Base-by-base conservation (phyloP, 2,888 invertebrate species). In the Tridacna crocea region DNA sequence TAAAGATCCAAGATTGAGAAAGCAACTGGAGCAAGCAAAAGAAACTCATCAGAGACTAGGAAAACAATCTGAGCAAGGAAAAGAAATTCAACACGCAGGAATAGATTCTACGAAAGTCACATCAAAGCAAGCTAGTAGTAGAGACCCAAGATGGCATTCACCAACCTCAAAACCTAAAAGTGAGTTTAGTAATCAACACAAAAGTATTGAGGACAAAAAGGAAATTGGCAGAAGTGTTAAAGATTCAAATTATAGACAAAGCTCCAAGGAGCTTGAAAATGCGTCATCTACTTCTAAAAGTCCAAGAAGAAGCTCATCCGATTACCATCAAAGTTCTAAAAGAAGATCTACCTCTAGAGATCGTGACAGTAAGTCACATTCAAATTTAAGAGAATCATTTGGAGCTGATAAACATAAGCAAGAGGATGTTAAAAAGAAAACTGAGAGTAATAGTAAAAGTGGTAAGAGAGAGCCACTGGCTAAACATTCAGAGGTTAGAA, bases 321-420 rank as follows among this genome's bases (percentile, higher is more conserved):
- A 70, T 24, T 15, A 10, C 51, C 61, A 61, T 61, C 48, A 70
- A 26, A 70, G 15, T 51, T 26, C 61, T 11, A 80, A 75, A 55
- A n/a, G 36, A 27, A 60, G 81, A 63, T 76, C 73, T 48, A 22
- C 66, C 17, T 84, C 84, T 51, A 84, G 76, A 63, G 84, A 84
- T 24, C 76, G 72, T 36, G 81, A 81, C 17, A 55, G 22, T 26
- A 81, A 76, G 60, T 46, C 65, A 48, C 36, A 70, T 58, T 10
- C 26, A 8, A 77, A 46, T 27, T 19, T 22, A 19, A 36, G 63
- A 63, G 65, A 75, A 17, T 46, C 51, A 22, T 55, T 66, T 66
- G 66, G 66, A 55, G 19, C 55, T 22, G 75, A 66, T 26, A 75
- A 75, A 27, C 46, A 47, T n/a, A 72, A 47, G 24, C 19, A 19